Evolutionary conservation across 2,888 invertebrate genomes (phyloP), one percentile per base, ranked within the genome.

Genomic region (Caenorhabditis uteleia): DNA sequence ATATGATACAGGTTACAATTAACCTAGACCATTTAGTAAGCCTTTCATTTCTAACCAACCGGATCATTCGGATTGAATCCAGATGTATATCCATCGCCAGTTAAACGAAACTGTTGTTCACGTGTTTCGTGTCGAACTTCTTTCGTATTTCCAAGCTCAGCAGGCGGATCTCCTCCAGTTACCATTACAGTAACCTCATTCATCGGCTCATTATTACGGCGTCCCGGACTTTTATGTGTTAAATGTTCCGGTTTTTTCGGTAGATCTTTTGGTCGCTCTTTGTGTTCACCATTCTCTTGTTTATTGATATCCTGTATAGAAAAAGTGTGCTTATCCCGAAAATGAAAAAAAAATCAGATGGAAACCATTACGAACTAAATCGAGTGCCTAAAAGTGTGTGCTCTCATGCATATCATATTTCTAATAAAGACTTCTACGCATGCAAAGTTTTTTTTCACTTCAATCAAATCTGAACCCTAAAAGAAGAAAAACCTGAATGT

Each of bases 41-140:
- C n/a, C n/a, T n/a, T n/a, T n/a, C n/a, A n/a, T n/a, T n/a, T n/a
- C n/a, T 16, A 36, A 49, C 59, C 16, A 65, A 78, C 79, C 77
- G 77, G 72, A 53, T 78, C 70, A 26, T 64, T 57, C 29, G 79
- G 79, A 53, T 79, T 74, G 51, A 79, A 62, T 20, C 61, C 65
- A 8, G 78, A 74, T 38, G 74, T 50, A 26, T 57, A 51, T 14
- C 78, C 78, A 29, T 70, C 59, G 23, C 79, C 79, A 43, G 55
- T 62, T 46, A 79, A 72, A 20, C 75, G 73, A 57, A 76, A 78
- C 46, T 74, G 68, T 31, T 69, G 68, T 50, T 78, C 75, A 20
- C 62, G 55, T 27, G 58, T 71, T 56, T 78, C 78, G 40, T 68
- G 66, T n/a, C 78, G 72, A 33, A 70, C 71, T 47, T 65, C 59